A percentile compares a stretch with the other conserved stretches of the same genome.
phyloP scores from a whole-genome alignment of 2,113 vertebrate species.

The Salvelinus namaycush region DNA sequence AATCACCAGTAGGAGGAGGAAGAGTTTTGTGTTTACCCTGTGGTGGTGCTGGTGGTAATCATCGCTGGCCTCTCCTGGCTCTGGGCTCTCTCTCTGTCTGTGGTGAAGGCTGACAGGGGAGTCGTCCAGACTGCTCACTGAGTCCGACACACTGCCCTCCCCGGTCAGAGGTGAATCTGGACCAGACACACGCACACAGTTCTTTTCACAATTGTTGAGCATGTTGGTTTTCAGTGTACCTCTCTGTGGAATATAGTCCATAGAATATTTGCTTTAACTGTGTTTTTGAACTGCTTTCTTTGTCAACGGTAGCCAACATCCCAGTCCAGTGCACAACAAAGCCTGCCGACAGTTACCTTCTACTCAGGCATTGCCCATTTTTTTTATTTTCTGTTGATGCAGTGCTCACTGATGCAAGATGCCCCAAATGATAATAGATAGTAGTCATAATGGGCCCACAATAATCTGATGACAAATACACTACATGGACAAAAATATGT shows the following conservation, averaged over 20 bases:
- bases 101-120: constrained; percentile 33
- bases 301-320: too few species aligned
- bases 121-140: constrained; percentile 61
- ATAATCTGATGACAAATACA: too few species aligned
- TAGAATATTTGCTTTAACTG: too few species aligned
- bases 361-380: too few species aligned
- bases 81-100: constrained; percentile 56
- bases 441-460: too few species aligned
- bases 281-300: too few species aligned
- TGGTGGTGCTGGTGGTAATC: constrained; percentile 53
- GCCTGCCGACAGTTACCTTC: too few species aligned
- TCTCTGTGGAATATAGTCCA: not conserved
- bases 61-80: constrained; percentile 64
- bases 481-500: too few species aligned
- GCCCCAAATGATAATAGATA: too few species aligned
- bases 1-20: not conserved
- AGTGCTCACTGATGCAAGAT: too few species aligned
- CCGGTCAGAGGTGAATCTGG: constrained; percentile 35
- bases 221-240: not conserved
- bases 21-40: constrained; percentile 39
- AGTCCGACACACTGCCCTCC: constrained; percentile 40
- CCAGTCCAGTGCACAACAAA: too few species aligned
- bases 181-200: constrained; percentile 1
- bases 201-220: not conserved
- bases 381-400: too few species aligned